Conservation (phyloP, 2,113 vertebrate genomes). For the Apteryx mantelli region DNA sequence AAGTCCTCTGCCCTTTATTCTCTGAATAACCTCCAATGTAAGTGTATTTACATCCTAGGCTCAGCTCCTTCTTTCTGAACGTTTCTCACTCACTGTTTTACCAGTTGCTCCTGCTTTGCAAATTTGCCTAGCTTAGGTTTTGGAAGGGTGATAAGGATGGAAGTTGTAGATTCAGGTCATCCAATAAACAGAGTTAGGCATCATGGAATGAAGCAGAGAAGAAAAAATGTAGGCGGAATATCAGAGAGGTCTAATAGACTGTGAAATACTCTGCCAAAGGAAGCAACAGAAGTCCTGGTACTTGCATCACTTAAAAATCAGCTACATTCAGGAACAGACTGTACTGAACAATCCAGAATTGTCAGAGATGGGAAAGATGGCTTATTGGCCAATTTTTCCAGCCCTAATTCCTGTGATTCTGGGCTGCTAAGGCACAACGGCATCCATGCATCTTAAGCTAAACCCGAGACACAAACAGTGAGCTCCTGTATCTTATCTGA, state of each 20-base stretch:
- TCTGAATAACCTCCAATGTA: slow-evolving; percentile 37
- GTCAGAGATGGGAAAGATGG: background rate
- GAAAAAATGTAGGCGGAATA: background rate
- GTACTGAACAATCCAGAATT: background rate
- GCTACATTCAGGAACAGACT: slow-evolving; percentile 9
- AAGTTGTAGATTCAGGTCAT: background rate
- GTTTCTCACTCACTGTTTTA: background rate
- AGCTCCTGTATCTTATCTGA: background rate
- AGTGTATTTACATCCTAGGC: background rate
- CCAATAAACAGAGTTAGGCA: background rate
- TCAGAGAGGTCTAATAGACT: slow-evolving; percentile 33
- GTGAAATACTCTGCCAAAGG: background rate
- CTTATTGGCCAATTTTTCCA: background rate
- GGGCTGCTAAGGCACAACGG: background rate
- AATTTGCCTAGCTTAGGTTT: background rate
- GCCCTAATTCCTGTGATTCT: background rate
- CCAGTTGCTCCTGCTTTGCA: background rate
- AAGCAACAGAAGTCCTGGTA: slow-evolving; percentile 37
- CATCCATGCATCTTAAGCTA: background rate
- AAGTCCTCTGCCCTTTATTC: slow-evolving; percentile 30
- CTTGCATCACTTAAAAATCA: background rate
- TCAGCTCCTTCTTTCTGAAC: background rate
- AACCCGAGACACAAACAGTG: background rate
- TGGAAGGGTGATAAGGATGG: background rate
- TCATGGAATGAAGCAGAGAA: background rate